Evolutionary conservation across 2,888 invertebrate species (phyloP).

Genomic region (Mythimna impura): DNA sequence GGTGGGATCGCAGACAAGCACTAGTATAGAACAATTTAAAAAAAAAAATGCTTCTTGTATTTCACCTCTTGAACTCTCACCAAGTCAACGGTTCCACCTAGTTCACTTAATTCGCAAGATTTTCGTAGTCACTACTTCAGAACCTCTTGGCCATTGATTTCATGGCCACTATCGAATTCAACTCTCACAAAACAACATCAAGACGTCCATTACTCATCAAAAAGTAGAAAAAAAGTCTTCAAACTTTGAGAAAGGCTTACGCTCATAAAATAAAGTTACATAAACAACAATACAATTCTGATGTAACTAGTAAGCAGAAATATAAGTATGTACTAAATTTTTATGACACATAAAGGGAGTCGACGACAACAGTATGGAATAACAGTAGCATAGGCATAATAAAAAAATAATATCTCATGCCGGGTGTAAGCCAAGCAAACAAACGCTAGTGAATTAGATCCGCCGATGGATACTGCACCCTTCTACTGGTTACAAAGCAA

Average conservation of each 20-base stretch:
- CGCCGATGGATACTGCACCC: too few species aligned
- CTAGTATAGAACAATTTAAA: too few species aligned
- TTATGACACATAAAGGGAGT: constrained; percentile 75
- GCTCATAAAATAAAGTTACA: constrained; percentile 65
- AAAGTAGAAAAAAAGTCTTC: constrained; percentile 14
- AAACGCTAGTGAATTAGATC: not conserved
- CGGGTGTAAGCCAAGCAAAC: not conserved
- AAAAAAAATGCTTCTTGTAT: too few species aligned
- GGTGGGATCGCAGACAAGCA: too few species aligned
- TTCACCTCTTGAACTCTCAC: too few species aligned
- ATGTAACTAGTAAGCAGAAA: constrained; percentile 71
- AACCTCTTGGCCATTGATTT: not conserved
- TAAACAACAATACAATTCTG: constrained; percentile 71
- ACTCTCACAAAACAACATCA: not conserved
- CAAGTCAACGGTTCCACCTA: too few species aligned
- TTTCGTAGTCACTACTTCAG: not conserved
- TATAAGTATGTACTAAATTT: constrained; percentile 75
- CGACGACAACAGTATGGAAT: constrained; percentile 70
- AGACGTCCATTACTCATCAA: constrained; percentile 2
- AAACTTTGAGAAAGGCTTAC: constrained; percentile 47
- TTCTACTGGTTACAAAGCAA: not conserved
- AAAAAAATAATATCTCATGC: constrained; percentile 66
- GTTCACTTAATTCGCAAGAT: too few species aligned
- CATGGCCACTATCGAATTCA: too few species aligned
- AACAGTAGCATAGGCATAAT: constrained; percentile 68